Evolutionary conservation across 2,113 vertebrate genomes (phyloP).

Genomic region (human): GRCh38 chr19:30664001-30664500

Average conservation of each 20-base stretch:
- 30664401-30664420: neutral
- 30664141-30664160: constrained; percentile 61
- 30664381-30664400: neutral
- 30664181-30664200: constrained; percentile 15
- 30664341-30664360: neutral
- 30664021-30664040: constrained; percentile 82
- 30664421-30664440: neutral
- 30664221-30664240: neutral
- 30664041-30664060: constrained; percentile 85
- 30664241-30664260: neutral
- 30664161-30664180: constrained; percentile 57
- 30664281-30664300: neutral
- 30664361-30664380: neutral
- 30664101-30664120: constrained; percentile 83
- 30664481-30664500: no score
- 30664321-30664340: neutral
- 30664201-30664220: neutral
- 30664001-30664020: constrained; percentile 84
- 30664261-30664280: neutral
- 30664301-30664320: neutral
- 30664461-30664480: no score
- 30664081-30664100: constrained; percentile 75
- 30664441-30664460: no score
- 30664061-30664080: constrained; percentile 76
- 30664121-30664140: constrained; percentile 76